Base-by-base conservation (phyloP, 2,113 vertebrate genomes). In the Dromiciops gliroides region DNA sequence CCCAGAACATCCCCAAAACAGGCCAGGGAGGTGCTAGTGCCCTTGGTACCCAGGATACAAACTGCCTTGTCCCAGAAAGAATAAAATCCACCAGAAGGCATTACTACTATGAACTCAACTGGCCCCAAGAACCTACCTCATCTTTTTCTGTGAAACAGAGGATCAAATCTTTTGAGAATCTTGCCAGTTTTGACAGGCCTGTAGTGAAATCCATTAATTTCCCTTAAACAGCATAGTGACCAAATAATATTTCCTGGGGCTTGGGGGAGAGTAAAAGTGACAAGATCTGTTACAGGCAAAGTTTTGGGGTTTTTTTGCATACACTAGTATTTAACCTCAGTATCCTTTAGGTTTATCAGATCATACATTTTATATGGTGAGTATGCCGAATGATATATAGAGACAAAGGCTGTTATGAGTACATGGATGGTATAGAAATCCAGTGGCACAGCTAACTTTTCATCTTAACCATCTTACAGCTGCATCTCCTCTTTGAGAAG, bases 121-220 rank as follows among this genome's bases (percentile, higher is more conserved):
- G 98, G 97, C 98, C 99, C 0, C 98, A 98, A 7, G 99, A 99
- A 95, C 98, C 98, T 75, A 98, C 99, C 97, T 99, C 99, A 51
- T 98, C 98, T 52, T 99, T 99, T 97, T 99, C 99, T 50, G 99
- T 99, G 67, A 99, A 99, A 95, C 99, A 99, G 95, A 99, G 99
- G 97, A 99, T 99, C 95, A 99, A 99, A 97, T 99, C 99, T 12
- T 99, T 99, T 51, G 99, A 99, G 98, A 99, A 99, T 95, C 97
- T 99, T 95, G 99, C 99, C 75, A 98, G 99, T 97, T 99, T 99
- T 31, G 99, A 99, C 96, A 98, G 98, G 94, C 98, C 99, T 0
- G 28, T 98, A 0, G 96, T 99, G 92, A 99, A 98, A 97, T 97
- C 98, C 22, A 98, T 98, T 0, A 98, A 99, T 28, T 97, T 98